These are phyloP conservation scores for Tetramorium bicarinatum DNA, from an alignment of 2,888 invertebrate genomes.

Conservation along the genomic window DNA sequence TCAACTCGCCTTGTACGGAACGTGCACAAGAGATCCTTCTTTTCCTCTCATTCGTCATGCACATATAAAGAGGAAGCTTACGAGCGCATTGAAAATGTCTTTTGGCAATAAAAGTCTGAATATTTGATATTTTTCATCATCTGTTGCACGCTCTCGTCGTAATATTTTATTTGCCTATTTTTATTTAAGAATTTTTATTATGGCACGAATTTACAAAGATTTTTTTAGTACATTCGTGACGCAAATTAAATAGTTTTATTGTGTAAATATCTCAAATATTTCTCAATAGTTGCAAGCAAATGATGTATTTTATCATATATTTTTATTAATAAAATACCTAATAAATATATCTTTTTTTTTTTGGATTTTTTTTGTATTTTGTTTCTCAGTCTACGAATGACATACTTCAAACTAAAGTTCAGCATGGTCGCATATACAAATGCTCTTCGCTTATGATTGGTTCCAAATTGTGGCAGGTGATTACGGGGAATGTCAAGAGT, in stretches of 20 bases:
- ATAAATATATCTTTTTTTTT: not conserved
- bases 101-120: not conserved
- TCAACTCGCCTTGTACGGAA: constrained; percentile 60
- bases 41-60: constrained; percentile 2
- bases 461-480: constrained; percentile 34
- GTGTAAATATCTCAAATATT: not conserved
- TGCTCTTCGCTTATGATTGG: constrained; percentile 1
- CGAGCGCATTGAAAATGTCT: not conserved
- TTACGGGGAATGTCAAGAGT: constrained; percentile 45
- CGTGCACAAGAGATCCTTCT: constrained; percentile 33
- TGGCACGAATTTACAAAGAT: not conserved
- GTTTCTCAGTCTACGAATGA: not conserved
- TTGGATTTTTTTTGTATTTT: not conserved
- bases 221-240: not conserved
- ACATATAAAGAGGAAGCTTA: constrained; percentile 10
- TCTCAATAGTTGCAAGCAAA: not conserved
- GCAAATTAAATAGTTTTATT: not conserved
- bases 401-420: constrained; percentile 12
- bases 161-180: not conserved
- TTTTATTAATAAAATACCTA: constrained; percentile 7
- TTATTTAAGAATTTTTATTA: not conserved
- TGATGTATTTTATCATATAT: not conserved
- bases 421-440: constrained; percentile 12
- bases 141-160: not conserved
- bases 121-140: not conserved